These are phyloP conservation scores for Cephus nigrinus DNA, from an alignment of 2,888 invertebrate species.

Conservation along the genomic window DNA sequence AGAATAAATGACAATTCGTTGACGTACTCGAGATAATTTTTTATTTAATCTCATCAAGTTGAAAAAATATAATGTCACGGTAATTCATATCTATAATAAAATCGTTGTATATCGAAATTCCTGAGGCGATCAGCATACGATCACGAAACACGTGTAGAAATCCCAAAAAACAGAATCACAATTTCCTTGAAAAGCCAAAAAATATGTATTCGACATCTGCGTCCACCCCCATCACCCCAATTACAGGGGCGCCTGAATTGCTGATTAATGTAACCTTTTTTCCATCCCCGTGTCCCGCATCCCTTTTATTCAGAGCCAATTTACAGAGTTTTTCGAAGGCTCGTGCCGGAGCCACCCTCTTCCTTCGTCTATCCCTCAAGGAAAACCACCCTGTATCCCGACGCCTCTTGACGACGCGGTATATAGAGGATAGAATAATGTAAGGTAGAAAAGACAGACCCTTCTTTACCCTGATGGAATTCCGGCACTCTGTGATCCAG, in stretches of 20 bases:
- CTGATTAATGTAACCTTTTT: conserved; percentile 13
- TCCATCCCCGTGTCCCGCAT: not conserved
- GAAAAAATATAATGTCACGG: too few species aligned
- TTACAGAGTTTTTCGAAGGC: conserved; percentile 14
- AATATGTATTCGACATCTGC: not conserved
- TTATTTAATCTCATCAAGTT: too few species aligned
- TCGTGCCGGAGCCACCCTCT: conserved; percentile 6
- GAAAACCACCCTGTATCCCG: not conserved
- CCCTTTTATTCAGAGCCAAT: conserved; percentile 15
- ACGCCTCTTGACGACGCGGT: not conserved
- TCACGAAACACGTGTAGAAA: not conserved
- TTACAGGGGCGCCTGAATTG: not conserved
- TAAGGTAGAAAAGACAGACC: not conserved
- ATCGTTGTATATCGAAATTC: not conserved
- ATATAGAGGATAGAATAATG: not conserved
- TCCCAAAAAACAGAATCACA: not conserved
- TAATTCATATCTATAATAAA: not conserved
- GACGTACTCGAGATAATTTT: too few species aligned
- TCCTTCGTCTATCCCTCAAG: conserved; percentile 6
- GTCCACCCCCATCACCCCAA: not conserved
- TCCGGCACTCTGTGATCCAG: conserved; percentile 4
- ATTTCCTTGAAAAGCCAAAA: not conserved
- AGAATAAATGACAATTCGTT: too few species aligned
- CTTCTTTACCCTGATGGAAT: not conserved
- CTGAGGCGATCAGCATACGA: not conserved